Evolutionary conservation across 2,888 invertebrate genomes (phyloP).

Genomic region (Philaethria dido): DNA sequence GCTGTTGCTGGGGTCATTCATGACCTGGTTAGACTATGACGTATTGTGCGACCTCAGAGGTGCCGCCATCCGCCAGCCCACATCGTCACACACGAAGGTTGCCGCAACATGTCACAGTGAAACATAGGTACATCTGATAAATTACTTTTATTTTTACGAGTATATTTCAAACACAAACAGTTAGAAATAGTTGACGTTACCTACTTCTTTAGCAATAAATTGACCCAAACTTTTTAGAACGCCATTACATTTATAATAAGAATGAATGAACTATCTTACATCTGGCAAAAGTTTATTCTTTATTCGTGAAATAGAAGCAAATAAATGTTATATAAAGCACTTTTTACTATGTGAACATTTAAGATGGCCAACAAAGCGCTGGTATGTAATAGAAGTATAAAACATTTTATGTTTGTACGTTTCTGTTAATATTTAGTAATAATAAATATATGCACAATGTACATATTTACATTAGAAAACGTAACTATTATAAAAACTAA

Average conservation of each 20-base stretch:
- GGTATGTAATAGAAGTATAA: not conserved
- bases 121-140: slow-evolving; percentile 5
- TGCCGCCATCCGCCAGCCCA: slow-evolving; percentile 45
- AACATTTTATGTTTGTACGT: not conserved
- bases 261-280: slow-evolving; percentile 14
- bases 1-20: slow-evolving; percentile 41
- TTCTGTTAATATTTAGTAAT: not conserved
- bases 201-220: slow-evolving; percentile 1
- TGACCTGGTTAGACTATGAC: slow-evolving; percentile 72
- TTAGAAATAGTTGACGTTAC: not conserved
- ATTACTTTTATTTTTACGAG: slow-evolving; percentile 15
- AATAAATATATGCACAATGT: not conserved
- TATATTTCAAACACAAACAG: not conserved
- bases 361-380: not conserved
- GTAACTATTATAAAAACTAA: not conserved
- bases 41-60: slow-evolving; percentile 65
- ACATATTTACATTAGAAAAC: not conserved
- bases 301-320: slow-evolving; percentile 13
- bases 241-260: not conserved
- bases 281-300: slow-evolving; percentile 18
- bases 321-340: slow-evolving; percentile 7
- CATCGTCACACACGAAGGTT: slow-evolving; percentile 58
- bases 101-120: slow-evolving; percentile 54
- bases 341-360: slow-evolving; percentile 5
- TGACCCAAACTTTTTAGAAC: not conserved